Conservation (phyloP, 2,113 vertebrate species). For the Anolis sagrei region DNA sequence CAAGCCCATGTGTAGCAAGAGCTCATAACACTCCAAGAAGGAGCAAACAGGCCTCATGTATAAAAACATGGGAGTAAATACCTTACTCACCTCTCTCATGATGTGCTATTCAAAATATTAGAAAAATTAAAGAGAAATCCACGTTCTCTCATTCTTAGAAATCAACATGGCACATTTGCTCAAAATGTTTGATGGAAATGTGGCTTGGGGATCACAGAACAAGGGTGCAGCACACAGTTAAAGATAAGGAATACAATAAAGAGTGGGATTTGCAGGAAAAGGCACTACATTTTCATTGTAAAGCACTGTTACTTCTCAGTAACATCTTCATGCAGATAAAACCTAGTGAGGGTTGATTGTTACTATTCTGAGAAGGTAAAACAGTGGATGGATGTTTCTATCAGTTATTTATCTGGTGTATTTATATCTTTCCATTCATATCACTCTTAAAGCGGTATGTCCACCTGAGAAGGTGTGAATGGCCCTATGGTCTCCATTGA, state of each 20-base stretch:
- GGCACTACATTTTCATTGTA: conserved; percentile 69
- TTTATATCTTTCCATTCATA: not conserved
- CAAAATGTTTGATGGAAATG: not conserved
- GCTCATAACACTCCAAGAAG: not conserved
- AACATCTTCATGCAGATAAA: conserved; percentile 29
- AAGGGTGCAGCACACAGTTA: conserved; percentile 59
- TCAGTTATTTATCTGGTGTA: not conserved
- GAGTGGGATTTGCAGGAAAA: conserved; percentile 49
- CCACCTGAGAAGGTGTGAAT: not conserved
- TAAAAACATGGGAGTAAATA: not conserved
- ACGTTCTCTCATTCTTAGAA: not conserved
- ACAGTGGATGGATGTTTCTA: conserved; percentile 14
- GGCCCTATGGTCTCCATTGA: not conserved
- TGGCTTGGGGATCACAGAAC: conserved; percentile 18
- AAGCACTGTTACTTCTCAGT: conserved; percentile 57
- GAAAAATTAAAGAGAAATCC: not conserved
- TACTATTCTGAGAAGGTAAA: not conserved
- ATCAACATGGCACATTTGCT: not conserved
- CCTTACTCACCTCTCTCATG: not conserved
- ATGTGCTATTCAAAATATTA: not conserved
- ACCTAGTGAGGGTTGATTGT: conserved; percentile 3
- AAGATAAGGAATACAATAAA: conserved; percentile 62
- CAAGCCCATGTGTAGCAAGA: not conserved
- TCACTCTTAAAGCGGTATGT: not conserved
- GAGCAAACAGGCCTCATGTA: not conserved